Percentiles rank a stretch among this genome's conserved stretches.
Evolutionary conservation across 1,140 invertebrate species (phyloP).

Genomic region (Galendromus occidentalis): DNA sequence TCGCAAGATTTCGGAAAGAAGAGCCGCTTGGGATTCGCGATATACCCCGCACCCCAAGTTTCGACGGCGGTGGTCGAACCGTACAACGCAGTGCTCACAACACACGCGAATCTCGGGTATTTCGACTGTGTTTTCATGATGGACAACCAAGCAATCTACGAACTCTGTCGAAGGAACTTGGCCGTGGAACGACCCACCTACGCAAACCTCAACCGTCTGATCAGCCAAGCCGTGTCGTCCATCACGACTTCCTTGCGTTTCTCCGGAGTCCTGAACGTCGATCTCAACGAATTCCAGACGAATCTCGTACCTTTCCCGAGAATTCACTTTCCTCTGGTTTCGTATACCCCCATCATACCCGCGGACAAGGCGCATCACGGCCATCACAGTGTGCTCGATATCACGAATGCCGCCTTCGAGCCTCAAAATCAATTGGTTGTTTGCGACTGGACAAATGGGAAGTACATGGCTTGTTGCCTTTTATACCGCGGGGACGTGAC

Average conservation of each 20-base stretch:
- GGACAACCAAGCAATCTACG: conserved; percentile 33
- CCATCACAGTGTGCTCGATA: conserved; percentile 28
- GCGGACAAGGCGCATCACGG: conserved; percentile 29
- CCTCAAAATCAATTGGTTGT: conserved; percentile 24
- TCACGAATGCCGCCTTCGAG: conserved; percentile 17
- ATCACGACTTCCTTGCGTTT: conserved; percentile 19
- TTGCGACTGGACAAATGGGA: conserved; percentile 20
- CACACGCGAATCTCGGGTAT: conserved; percentile 27
- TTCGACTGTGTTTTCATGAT: conserved; percentile 27
- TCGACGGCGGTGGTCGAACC: conserved; percentile 31
- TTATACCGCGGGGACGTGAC: conserved; percentile 25
- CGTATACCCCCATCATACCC: conserved; percentile 27
- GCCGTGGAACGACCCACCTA: conserved; percentile 31
- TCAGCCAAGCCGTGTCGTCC: conserved; percentile 27
- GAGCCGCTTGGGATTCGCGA: too few species aligned
- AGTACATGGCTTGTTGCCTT: conserved; percentile 28
- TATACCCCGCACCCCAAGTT: too few species aligned
- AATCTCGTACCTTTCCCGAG: conserved; percentile 28
- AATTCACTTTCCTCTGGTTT: conserved; percentile 40
- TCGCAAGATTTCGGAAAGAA: too few species aligned
- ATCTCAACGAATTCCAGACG: conserved; percentile 22
- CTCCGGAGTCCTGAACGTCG: conserved; percentile 24
- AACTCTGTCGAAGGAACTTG: conserved; percentile 31
- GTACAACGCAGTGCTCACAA: conserved; percentile 32
- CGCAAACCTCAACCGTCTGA: conserved; percentile 28